Evolutionary conservation across 2,113 vertebrate genomes (phyloP).

Genomic region (Ameiurus melas): DNA sequence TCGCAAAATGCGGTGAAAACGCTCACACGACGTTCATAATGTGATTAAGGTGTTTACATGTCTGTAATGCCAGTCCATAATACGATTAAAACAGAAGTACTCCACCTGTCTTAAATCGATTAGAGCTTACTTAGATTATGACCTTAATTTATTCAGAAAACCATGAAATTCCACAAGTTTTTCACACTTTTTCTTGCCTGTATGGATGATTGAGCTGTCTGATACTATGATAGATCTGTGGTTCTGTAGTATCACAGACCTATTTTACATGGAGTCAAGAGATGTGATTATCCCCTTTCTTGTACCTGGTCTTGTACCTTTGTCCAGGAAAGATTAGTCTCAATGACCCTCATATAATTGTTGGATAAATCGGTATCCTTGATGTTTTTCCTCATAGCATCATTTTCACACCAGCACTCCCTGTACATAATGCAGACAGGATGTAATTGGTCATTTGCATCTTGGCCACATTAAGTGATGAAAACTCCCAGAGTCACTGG

Average conservation of each 20-base stretch:
- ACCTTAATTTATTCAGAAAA: too few species aligned
- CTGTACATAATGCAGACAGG: too few species aligned
- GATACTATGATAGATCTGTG: background rate
- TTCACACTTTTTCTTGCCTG: too few species aligned
- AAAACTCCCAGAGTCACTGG: background rate
- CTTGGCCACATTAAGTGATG: background rate
- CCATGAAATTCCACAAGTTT: too few species aligned
- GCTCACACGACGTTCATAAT: too few species aligned
- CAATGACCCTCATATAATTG: background rate
- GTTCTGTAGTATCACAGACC: background rate
- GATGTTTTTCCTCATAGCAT: background rate
- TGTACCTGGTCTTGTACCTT: background rate
- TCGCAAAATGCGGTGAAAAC: too few species aligned
- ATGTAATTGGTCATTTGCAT: background rate
- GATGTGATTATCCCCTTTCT: background rate
- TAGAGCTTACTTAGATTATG: too few species aligned
- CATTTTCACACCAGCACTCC: background rate
- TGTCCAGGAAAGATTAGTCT: background rate
- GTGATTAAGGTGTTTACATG: too few species aligned
- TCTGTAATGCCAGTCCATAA: too few species aligned
- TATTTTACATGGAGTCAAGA: background rate
- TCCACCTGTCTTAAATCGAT: too few species aligned
- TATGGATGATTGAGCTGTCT: too few species aligned
- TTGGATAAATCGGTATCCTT: background rate
- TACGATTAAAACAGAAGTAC: too few species aligned